phyloP scores from a whole-genome alignment of 1,140 invertebrate genomes.

The Calycopis cecrops region DNA sequence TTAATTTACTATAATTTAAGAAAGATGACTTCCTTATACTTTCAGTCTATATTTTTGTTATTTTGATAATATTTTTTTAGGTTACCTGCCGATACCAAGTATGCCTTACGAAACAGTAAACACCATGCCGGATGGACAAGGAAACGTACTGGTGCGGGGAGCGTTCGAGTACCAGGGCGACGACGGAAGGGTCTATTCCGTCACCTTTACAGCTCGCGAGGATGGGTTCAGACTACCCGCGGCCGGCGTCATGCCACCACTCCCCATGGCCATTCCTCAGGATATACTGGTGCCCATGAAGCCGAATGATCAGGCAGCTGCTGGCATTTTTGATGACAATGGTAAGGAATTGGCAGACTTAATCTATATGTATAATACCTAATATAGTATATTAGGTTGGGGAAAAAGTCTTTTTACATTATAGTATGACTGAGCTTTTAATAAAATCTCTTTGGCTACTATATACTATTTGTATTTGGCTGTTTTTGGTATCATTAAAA shows the following conservation, averaged over 20 bases:
- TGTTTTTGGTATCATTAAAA: no score
- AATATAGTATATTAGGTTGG: no score
- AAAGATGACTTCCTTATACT: no score
- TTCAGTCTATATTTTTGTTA: no score
- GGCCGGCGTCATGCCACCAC: constrained; percentile 86
- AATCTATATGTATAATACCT: no score
- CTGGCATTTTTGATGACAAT: constrained; percentile 66
- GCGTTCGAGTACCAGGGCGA: constrained; percentile 71
- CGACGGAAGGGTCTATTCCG: constrained; percentile 80
- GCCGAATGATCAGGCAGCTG: constrained; percentile 56
- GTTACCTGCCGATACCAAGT: no score
- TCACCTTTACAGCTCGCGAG: constrained; percentile 87
- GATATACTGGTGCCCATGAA: constrained; percentile 56
- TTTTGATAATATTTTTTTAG: constrained; percentile 29
- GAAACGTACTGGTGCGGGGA: constrained; percentile 35
- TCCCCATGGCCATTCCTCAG: constrained; percentile 82
- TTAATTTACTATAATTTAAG: no score
- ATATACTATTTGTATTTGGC: no score
- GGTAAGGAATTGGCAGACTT: no score
- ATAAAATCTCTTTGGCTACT: no score
- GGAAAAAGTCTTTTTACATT: no score
- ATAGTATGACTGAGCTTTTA: no score
- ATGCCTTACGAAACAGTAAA: constrained; percentile 58
- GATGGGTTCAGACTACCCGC: constrained; percentile 83
- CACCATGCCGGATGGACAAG: constrained; percentile 48